Percentiles rank a stretch among this genome's conserved stretches.
phyloP scores from a whole-genome alignment of 2,113 vertebrate genomes.

The Cebidichthys violaceus region DNA sequence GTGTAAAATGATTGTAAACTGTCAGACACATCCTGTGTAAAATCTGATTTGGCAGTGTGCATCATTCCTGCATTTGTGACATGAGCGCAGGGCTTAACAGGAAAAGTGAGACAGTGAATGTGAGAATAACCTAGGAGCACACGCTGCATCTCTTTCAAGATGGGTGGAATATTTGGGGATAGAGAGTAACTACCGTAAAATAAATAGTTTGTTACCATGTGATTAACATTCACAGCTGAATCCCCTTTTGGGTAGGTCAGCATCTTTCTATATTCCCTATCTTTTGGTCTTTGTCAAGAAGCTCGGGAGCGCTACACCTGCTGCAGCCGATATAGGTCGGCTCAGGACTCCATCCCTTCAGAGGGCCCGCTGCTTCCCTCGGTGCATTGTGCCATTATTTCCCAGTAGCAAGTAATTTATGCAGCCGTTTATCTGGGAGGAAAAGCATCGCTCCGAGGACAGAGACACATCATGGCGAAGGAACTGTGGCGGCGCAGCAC shows the following conservation, averaged over 20 bases:
- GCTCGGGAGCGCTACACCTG: slow-evolving; percentile 46
- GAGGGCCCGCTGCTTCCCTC: slow-evolving; percentile 39
- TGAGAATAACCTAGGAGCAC: background rate
- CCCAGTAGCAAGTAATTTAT: slow-evolving; percentile 66
- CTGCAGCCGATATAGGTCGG: slow-evolving; percentile 62
- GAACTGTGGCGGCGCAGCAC: slow-evolving; percentile 32
- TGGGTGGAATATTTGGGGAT: background rate
- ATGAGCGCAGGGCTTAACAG: slow-evolving; percentile 16
- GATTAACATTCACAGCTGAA: slow-evolving; percentile 32
- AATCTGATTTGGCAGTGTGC: slow-evolving; percentile 31
- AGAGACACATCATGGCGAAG: slow-evolving; percentile 31
- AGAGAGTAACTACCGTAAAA: background rate
- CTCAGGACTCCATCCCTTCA: slow-evolving; percentile 44
- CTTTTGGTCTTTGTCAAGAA: slow-evolving; percentile 39
- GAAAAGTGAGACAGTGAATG: slow-evolving; percentile 14
- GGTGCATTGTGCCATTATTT: slow-evolving; percentile 51
- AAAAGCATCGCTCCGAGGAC: slow-evolving; percentile 47
- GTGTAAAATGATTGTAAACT: slow-evolving; percentile 29
- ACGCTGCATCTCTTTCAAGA: slow-evolving; percentile 5
- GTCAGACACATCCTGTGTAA: slow-evolving; percentile 25
- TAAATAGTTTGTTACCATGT: background rate
- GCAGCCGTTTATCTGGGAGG: slow-evolving; percentile 61
- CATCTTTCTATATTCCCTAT: slow-evolving; percentile 43
- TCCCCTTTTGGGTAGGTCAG: slow-evolving; percentile 36
- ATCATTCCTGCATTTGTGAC: slow-evolving; percentile 29